Conservation (phyloP, 2,888 invertebrate genomes). For the Drosophila prolongata region DNA sequence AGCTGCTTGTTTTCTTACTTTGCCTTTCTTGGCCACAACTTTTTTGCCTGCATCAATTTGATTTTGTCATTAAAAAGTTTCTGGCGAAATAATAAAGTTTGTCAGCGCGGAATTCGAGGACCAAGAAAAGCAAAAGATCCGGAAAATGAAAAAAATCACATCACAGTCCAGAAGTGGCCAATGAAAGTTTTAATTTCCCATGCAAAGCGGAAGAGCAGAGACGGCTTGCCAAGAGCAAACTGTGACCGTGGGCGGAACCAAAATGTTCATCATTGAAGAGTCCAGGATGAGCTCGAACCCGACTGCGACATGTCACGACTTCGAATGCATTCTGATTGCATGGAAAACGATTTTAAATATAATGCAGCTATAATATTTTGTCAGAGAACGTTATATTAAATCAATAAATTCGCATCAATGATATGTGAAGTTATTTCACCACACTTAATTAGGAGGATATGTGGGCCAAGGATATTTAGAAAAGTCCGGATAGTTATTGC, state of each 20-base stretch:
- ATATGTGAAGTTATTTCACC: no score
- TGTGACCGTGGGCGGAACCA: slow-evolving; percentile 23
- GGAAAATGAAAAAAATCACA: slow-evolving; percentile 28
- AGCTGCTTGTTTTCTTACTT: slow-evolving; percentile 7
- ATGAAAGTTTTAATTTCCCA: slow-evolving; percentile 43
- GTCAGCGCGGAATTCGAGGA: slow-evolving; percentile 41
- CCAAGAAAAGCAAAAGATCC: slow-evolving; percentile 14
- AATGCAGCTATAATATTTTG: slow-evolving; percentile 20
- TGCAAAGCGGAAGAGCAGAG: not conserved
- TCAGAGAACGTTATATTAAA: slow-evolving; percentile 18
- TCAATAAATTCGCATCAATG: not conserved
- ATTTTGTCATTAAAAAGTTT: slow-evolving; percentile 72
- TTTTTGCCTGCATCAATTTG: slow-evolving; percentile 50
- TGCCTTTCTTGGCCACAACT: slow-evolving; percentile 28
- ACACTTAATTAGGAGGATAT: no score
- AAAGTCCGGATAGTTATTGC: no score
- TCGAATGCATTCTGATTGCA: slow-evolving; percentile 8
- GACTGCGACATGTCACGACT: slow-evolving; percentile 13
- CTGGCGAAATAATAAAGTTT: slow-evolving; percentile 61
- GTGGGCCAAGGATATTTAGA: no score
- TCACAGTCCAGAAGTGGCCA: slow-evolving; percentile 40
- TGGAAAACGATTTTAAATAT: slow-evolving; percentile 16
- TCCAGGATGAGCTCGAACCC: slow-evolving; percentile 23
- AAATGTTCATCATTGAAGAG: slow-evolving; percentile 25
- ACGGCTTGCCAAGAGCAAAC: slow-evolving; percentile 14